A percentile compares a stretch with the other conserved stretches of the same genome.
These are phyloP conservation scores for Poeciliopsis prolifica DNA, from an alignment of 2,113 vertebrate genomes.

Conservation along the genomic window DNA sequence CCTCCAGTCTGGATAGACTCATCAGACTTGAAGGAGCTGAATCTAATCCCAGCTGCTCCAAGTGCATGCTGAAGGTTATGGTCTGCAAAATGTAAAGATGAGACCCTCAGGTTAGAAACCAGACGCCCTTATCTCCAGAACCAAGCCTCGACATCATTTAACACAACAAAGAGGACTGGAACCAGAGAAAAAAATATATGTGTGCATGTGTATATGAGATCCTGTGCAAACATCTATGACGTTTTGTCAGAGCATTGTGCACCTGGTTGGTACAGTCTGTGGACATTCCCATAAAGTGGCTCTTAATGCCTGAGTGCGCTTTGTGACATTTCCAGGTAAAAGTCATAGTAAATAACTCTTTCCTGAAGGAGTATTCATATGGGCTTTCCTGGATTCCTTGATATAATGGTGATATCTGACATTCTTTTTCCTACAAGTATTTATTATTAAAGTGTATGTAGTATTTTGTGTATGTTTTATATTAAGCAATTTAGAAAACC, in stretches of 20 bases:
- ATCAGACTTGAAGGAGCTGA: background rate
- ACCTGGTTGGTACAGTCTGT: slow-evolving; percentile 17
- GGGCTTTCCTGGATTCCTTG: slow-evolving; percentile 8
- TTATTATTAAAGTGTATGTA: slow-evolving; percentile 12
- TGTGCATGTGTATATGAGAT: background rate
- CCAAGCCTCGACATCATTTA: background rate
- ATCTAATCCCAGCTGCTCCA: background rate
- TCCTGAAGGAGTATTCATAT: slow-evolving; percentile 44
- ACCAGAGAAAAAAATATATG: no score
- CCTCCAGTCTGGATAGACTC: background rate
- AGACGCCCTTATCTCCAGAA: no score
- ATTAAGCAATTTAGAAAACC: slow-evolving; percentile 6
- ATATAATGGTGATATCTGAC: slow-evolving; percentile 24
- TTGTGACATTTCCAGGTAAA: slow-evolving; percentile 74
- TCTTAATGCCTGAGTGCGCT: slow-evolving; percentile 53
- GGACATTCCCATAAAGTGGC: slow-evolving; percentile 44
- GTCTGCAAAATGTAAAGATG: background rate
- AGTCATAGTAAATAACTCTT: slow-evolving; percentile 70
- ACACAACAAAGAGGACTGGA: background rate
- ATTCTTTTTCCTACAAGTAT: slow-evolving; percentile 14
- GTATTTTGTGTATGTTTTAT: slow-evolving; percentile 3
- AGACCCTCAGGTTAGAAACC: background rate
- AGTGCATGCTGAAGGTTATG: background rate
- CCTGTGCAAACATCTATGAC: background rate
- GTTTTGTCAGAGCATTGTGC: slow-evolving; percentile 1